Evolutionary conservation across 2,113 vertebrate species (phyloP), one percentile per base, ranked within the genome.

Genomic region (Rhinolophus ferrumequinum): DNA sequence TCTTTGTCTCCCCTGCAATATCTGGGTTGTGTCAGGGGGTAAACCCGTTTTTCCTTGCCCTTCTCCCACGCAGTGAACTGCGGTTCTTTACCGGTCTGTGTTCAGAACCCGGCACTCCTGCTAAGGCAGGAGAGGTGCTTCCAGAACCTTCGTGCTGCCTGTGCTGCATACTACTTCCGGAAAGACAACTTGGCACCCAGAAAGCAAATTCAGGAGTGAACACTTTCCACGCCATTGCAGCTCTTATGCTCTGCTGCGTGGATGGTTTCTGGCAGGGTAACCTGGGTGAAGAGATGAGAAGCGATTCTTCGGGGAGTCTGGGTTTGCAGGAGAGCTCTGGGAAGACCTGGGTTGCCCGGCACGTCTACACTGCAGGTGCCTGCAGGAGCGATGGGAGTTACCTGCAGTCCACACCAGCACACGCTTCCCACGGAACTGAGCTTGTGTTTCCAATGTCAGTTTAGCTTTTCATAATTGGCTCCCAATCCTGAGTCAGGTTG

Each of bases 21-120:
- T 93, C 94, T 96, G 87, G 87, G 92, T 79, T 92, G 79, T 90
- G 77, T 83, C 88, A 24, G 50, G 56, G 0, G 58, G 73, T 5
- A 21, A 77, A 19, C 70, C 1, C 67, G 52, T 64, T 95, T 93
- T 86, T 90, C 91, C 41, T 62, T 79, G n/a, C 72, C 38, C 93
- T 54, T 97, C 50, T 96, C 14, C 4, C 15, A 88, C 2, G 9
- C 88, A 38, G 50, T 52, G 33, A 54, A 22, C 38, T 33, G 47
- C 60, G 50, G 26, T 87, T 54, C 16, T 35, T 47, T 4, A 54
- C 15, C 0, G 14, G 50, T 50, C 64, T 14, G 33, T 60, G 95
- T 64, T 70, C 50, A 18, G 54, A 47, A 70, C 22, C 81, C 72
- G 50, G 33, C 35, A 16, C n/a, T 97, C 88, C 83, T 86, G 33